Percentiles rank a stretch among this genome's conserved stretches.
These are phyloP conservation scores for Goniozus legneri DNA, from an alignment of 1,140 invertebrate genomes.

Conservation along the genomic window DNA sequence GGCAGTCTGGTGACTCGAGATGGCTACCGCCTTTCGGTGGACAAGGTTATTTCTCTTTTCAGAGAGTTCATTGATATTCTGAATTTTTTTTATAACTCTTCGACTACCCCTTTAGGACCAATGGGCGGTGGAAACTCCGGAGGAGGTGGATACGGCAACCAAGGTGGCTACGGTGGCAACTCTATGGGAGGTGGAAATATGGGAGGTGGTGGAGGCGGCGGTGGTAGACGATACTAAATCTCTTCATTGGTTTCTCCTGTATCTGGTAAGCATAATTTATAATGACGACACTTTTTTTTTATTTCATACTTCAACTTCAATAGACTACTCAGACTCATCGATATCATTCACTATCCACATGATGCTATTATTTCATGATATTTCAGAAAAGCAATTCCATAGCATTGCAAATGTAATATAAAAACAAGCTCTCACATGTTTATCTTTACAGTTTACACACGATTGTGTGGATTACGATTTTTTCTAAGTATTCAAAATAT, in stretches of 20 bases:
- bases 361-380: too few relatives aligned
- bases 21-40: constrained; percentile 35
- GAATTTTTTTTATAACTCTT: constrained; percentile 13
- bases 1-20: constrained; percentile 36
- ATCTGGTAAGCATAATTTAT: constrained; percentile 34
- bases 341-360: too few relatives aligned
- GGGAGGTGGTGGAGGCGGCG: constrained; percentile 40
- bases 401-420: too few relatives aligned
- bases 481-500: too few relatives aligned
- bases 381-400: too few relatives aligned
- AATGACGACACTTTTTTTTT: background rate
- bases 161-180: constrained; percentile 44
- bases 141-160: constrained; percentile 55
- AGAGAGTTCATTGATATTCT: constrained; percentile 11
- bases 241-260: constrained; percentile 20
- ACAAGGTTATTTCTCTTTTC: constrained; percentile 34
- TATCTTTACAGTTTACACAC: too few relatives aligned
- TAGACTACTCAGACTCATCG: too few relatives aligned
- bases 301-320: too few relatives aligned
- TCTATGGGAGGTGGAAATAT: constrained; percentile 41
- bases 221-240: constrained; percentile 45
- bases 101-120: constrained; percentile 20
- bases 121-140: constrained; percentile 51
- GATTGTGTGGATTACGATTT: too few relatives aligned
- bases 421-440: too few relatives aligned